Percentiles rank a stretch among this genome's conserved stretches.
phyloP scores from a whole-genome alignment of 1,140 invertebrate genomes.

The Pogonognathellus flavescens region DNA sequence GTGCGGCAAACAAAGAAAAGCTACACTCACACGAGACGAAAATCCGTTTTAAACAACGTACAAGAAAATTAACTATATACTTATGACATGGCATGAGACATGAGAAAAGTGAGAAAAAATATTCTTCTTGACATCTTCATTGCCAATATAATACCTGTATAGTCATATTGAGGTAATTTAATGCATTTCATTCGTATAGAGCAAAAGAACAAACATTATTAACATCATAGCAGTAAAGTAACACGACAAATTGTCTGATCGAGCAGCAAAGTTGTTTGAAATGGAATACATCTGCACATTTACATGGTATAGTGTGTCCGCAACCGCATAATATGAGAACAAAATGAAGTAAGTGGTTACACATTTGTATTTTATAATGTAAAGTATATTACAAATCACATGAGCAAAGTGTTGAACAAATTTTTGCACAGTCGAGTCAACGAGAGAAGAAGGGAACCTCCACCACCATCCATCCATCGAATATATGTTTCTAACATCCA shows the following conservation, averaged over 20 bases:
- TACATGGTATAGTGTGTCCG: slow-evolving; percentile 11
- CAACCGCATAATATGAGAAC: slow-evolving; percentile 13
- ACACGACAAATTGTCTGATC: slow-evolving; percentile 26
- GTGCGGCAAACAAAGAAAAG: no score
- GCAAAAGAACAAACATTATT: neutral
- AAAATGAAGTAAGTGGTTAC: slow-evolving; percentile 25
- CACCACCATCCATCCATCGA: neutral
- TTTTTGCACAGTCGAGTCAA: slow-evolving; percentile 42
- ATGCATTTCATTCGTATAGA: neutral
- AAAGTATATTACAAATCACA: slow-evolving; percentile 28
- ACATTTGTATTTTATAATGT: neutral
- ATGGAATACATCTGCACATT: neutral
- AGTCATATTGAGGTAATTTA: neutral
- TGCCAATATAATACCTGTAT: neutral
- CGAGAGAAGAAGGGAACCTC: neutral
- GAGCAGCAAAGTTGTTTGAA: neutral
- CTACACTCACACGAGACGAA: neutral
- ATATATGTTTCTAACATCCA: slow-evolving; percentile 14
- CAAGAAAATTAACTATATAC: neutral
- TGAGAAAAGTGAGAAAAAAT: slow-evolving; percentile 19
- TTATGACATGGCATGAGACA: neutral
- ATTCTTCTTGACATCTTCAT: slow-evolving; percentile 28
- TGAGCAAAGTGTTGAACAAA: slow-evolving; percentile 52
- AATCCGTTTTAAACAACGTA: neutral
- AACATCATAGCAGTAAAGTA: neutral